phyloP scores from a whole-genome alignment of 2,113 vertebrate genomes.

The human (Homo sapiens) region GRCh38 chr16:32926501-32927000 shows the following conservation, averaged over 20 bases:
- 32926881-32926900: neutral
- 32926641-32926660: neutral
- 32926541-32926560: neutral
- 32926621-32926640: fast-evolving
- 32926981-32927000: neutral
- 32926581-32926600: neutral
- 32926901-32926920: neutral
- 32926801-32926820: neutral
- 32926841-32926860: neutral
- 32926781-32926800: neutral
- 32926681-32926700: neutral
- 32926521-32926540: neutral
- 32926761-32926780: neutral
- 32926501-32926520: neutral
- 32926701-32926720: neutral
- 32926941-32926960: neutral
- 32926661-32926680: neutral
- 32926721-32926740: neutral
- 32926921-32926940: neutral
- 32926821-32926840: neutral
- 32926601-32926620: neutral
- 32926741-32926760: neutral
- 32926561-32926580: neutral
- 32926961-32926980: neutral
- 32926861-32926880: neutral